These are phyloP conservation scores for Salvelinus namaycush DNA, from an alignment of 2,113 vertebrate genomes.

Conservation along the genomic window DNA sequence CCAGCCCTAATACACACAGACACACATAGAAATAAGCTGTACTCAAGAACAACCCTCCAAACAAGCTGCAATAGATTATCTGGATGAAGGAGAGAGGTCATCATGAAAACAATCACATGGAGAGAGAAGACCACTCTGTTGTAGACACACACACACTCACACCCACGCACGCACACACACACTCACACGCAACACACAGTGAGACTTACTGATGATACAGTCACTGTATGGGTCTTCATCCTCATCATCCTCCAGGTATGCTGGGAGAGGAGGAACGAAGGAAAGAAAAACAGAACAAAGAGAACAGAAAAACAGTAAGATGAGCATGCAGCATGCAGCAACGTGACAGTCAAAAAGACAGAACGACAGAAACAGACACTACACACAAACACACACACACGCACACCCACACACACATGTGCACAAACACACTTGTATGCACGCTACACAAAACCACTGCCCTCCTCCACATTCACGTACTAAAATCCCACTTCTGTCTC, in stretches of 20 bases:
- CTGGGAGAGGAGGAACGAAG: neutral
- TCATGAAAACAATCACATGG: too few species aligned
- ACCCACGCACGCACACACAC: too few species aligned
- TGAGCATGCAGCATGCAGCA: neutral
- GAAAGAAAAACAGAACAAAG: neutral
- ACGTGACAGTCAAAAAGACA: neutral
- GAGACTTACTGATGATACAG: neutral
- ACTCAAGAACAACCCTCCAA: too few species aligned
- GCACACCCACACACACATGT: neutral
- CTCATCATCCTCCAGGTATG: neutral
- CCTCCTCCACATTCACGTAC: too few species aligned
- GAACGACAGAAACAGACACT: slow-evolving; percentile 4
- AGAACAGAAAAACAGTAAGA: neutral
- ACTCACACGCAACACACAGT: neutral
- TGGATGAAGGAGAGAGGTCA: too few species aligned
- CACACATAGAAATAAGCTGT: too few species aligned
- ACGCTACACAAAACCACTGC: too few species aligned
- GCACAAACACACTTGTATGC: slow-evolving; percentile 38
- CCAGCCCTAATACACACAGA: too few species aligned
- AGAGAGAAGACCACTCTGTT: too few species aligned
- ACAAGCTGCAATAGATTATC: too few species aligned
- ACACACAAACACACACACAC: slow-evolving; percentile 5
- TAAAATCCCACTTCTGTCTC: too few species aligned
- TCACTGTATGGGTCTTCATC: neutral
- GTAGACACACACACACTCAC: too few species aligned